Conservation (phyloP, 2,888 invertebrate species). For the Cephus sareptanus region DNA sequence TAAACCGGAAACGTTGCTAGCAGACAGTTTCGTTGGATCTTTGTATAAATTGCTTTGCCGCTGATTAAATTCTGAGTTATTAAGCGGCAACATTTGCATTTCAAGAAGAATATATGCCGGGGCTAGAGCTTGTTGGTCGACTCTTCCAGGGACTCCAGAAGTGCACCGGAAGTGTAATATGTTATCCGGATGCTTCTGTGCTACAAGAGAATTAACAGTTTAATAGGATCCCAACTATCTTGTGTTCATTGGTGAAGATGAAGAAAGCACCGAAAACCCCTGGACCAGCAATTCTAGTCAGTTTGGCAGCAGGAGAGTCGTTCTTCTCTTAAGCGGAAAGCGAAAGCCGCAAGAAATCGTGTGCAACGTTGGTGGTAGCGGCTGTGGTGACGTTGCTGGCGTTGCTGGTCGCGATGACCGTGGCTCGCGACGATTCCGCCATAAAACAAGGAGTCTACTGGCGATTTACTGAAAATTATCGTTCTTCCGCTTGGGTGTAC, state of each 20-base stretch:
- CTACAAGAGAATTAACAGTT: neutral
- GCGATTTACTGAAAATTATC: conserved; percentile 53
- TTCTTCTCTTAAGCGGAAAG: neutral
- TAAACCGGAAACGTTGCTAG: neutral
- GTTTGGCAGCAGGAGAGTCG: neutral
- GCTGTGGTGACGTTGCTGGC: neutral
- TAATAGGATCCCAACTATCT: neutral
- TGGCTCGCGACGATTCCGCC: neutral
- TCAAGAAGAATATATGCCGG: conserved; percentile 35
- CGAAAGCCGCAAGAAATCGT: neutral
- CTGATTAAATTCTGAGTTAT: conserved; percentile 48
- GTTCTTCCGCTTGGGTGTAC: conserved; percentile 48
- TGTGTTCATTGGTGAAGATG: neutral
- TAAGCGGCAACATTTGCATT: conserved; percentile 36
- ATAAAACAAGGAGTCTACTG: conserved; percentile 30
- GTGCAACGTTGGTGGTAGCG: neutral
- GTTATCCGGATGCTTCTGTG: neutral
- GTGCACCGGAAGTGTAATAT: neutral
- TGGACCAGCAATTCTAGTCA: neutral
- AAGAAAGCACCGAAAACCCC: neutral
- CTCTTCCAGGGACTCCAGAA: neutral
- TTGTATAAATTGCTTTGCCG: conserved; percentile 38
- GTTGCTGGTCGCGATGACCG: neutral
- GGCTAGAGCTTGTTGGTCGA: neutral
- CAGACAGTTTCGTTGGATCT: conserved; percentile 23